Base-by-base conservation (phyloP, 2,888 invertebrate genomes). In the Balanococcus diminutus region DNA sequence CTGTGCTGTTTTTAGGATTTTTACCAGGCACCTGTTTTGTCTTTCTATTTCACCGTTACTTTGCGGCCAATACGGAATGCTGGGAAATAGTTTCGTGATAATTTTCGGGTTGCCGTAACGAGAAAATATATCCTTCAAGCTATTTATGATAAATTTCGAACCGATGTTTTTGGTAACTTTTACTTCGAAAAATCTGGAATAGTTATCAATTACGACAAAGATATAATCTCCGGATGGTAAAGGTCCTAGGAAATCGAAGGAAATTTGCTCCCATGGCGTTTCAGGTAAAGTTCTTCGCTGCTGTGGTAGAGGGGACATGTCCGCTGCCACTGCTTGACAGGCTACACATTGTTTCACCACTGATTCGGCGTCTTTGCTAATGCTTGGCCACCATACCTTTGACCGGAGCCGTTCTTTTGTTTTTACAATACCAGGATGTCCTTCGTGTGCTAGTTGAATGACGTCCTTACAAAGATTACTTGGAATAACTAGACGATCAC, bases 361-460 rank as follows among this genome's bases (percentile, higher is more conserved):
- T 11, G 11, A 8, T 36, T 83, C 86, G 0, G 79, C 79, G 1
- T 87, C 56, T 25, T 42, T 36, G 19, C 86, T 61, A 3, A 86
- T 39, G 11, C 36, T 28, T 14, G 86, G 81, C 86, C 86, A 87
- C 87, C 84, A 87, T 0, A 87, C 83, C 39, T 87, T 87, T 28
- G 46, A 19, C 22, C 86, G 14, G 6, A 86, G 79, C 14, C 84
- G 11, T 28, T 79, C 51, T 31, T 86, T 87, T 46, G 82, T 87
- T 39, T 75, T 81, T 11, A 61, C 46, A 51, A 86, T 86, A 5
- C 86, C 87, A 25, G 82, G 56, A 19, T 56, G 56, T 3, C 56
- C 56, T 19, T 56, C 56, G 9, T 56, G 56, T 8, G 56, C 56
- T 19, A 56, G 9, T 56, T 6, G 3, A 22, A 56, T 2, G 1